These are phyloP conservation scores for Sparus aurata DNA, from an alignment of 2,797 vertebrate species.

Conservation along the genomic window DNA sequence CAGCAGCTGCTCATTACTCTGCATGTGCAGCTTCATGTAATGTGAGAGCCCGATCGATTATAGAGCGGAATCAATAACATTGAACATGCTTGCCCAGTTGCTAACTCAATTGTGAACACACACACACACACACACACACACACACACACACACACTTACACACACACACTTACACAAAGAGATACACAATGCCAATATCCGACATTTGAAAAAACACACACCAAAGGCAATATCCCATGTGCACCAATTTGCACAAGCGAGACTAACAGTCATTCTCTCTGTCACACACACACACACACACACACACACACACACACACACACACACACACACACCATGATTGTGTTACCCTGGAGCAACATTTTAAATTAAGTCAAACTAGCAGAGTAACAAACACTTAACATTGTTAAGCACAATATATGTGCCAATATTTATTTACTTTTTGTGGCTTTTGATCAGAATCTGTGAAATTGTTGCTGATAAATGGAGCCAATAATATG, in stretches of 20 bases:
- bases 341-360: not conserved
- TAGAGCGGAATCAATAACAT: constrained; percentile 68
- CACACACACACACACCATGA: not conserved
- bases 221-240: constrained; percentile 3
- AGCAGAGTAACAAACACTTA: not conserved
- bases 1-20: constrained; percentile 47
- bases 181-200: not conserved
- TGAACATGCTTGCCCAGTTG: constrained; percentile 58
- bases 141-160: not conserved
- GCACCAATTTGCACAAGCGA: constrained; percentile 8
- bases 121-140: not conserved
- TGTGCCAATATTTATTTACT: no score
- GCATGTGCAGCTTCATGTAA: constrained; percentile 62
- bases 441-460: no score
- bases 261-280: not conserved
- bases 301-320: not conserved
- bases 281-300: not conserved
- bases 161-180: not conserved
- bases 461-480: no score
- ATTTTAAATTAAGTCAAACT: not conserved
- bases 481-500: no score
- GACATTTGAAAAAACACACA: not conserved
- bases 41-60: constrained; percentile 59
- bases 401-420: not conserved
- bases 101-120: constrained; percentile 39